phyloP scores from a whole-genome alignment of 1,140 invertebrate species.

The Eumaeus atala region DNA sequence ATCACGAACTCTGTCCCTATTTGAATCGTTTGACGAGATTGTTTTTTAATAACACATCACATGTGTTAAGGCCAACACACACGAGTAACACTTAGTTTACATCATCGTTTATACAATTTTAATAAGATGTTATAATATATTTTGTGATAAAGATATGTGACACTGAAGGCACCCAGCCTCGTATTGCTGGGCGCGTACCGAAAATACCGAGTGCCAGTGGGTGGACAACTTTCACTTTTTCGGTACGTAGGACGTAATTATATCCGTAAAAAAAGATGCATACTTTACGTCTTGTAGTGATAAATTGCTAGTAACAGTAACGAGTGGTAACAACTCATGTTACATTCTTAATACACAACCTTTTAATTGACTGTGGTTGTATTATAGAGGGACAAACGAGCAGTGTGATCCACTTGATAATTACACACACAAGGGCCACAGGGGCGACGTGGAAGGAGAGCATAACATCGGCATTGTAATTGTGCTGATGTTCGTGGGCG shows the following conservation, averaged over 20 bases:
- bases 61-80: neutral
- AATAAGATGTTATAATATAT: slow-evolving; percentile 1
- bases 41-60: neutral
- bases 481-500: too few species aligned
- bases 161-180: neutral
- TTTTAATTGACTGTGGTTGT: too few species aligned
- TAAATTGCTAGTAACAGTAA: too few species aligned
- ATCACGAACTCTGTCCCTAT: slow-evolving; percentile 46
- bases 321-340: too few species aligned
- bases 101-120: neutral
- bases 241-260: slow-evolving; percentile 30
- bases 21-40: slow-evolving; percentile 6
- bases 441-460: too few species aligned
- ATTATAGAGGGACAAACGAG: too few species aligned
- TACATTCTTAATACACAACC: too few species aligned
- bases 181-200: slow-evolving; percentile 16
- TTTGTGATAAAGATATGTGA: slow-evolving; percentile 3
- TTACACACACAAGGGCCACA: too few species aligned
- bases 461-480: too few species aligned
- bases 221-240: slow-evolving; percentile 63
- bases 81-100: neutral
- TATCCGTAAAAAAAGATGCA: slow-evolving; percentile 10
- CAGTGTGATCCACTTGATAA: too few species aligned
- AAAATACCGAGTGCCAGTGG: slow-evolving; percentile 47
- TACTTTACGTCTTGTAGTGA: neutral